Percentiles rank a stretch among this genome's conserved stretches.
phyloP scores from a whole-genome alignment of 2,888 invertebrate species.

The Molorchus minor region DNA sequence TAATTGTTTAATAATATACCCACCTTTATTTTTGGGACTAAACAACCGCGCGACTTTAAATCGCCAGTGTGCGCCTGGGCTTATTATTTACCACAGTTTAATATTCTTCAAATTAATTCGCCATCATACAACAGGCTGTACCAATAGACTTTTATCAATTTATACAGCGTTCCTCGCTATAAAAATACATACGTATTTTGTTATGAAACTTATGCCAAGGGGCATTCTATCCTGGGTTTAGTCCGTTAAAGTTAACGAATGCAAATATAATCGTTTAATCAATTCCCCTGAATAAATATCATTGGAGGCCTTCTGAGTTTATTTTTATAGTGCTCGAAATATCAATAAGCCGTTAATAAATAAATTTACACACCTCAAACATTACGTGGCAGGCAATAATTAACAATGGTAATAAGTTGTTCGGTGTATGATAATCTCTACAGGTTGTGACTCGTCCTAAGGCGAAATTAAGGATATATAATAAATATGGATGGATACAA shows the following conservation, averaged over 20 bases:
- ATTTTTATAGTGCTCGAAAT: constrained; percentile 14
- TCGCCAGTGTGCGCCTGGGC: no score
- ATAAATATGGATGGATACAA: no score
- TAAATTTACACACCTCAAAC: constrained; percentile 2
- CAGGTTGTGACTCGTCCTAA: no score
- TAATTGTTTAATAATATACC: no score
- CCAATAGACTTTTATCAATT: neutral
- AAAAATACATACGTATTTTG: constrained; percentile 6
- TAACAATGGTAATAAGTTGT: constrained; percentile 12
- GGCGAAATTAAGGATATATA: no score
- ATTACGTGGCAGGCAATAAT: neutral
- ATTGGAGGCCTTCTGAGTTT: neutral
- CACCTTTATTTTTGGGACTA: no score
- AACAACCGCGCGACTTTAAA: no score
- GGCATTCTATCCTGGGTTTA: constrained; percentile 3
- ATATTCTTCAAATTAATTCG: no score
- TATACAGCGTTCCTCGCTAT: neutral
- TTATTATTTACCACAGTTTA: no score
- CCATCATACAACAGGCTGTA: no score
- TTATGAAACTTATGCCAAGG: constrained; percentile 19
- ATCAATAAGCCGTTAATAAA: constrained; percentile 9
- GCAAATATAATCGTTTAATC: constrained; percentile 17
- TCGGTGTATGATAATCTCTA: no score
- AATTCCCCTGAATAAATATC: constrained; percentile 17
- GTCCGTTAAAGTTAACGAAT: constrained; percentile 15